These are phyloP conservation scores for Polyodon spathula DNA, from an alignment of 2,113 vertebrate species.

Conservation along the genomic window DNA sequence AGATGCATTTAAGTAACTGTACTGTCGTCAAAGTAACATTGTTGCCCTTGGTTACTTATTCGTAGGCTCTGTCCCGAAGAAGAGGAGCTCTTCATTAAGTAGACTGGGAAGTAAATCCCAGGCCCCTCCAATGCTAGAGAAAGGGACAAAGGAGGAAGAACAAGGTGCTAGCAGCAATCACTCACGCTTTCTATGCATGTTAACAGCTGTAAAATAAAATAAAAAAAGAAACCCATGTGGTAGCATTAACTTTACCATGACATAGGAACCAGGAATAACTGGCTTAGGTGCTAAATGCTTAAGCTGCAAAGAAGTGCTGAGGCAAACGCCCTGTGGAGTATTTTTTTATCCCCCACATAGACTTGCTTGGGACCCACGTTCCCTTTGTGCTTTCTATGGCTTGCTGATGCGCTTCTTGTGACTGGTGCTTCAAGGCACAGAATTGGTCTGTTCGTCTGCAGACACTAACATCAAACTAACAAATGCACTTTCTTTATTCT, in stretches of 20 bases:
- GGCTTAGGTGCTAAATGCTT: not conserved
- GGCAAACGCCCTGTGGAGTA: not conserved
- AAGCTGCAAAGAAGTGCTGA: not conserved
- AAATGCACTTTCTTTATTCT: no score
- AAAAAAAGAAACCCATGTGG: no score
- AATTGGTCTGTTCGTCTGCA: no score
- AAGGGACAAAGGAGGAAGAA: slow-evolving; percentile 66
- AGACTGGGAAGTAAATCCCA: slow-evolving; percentile 65
- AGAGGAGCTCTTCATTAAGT: slow-evolving; percentile 75
- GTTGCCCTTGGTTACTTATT: slow-evolving; percentile 33
- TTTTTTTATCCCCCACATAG: not conserved
- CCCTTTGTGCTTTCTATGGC: not conserved
- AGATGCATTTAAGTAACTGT: no score
- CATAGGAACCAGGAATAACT: not conserved
- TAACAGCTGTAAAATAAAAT: no score
- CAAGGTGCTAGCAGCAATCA: slow-evolving; percentile 58
- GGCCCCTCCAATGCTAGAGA: slow-evolving; percentile 55
- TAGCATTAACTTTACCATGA: not conserved
- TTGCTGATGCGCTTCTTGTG: no score
- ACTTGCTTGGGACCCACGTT: not conserved
- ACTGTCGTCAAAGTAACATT: no score
- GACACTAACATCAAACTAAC: no score
- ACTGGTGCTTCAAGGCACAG: no score
- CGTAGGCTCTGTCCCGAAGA: slow-evolving; percentile 68
- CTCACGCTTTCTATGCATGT: slow-evolving; percentile 13